These are phyloP conservation scores for Hippocampus guttulatus DNA, from an alignment of 2,113 vertebrate species.

Conservation along the genomic window DNA sequence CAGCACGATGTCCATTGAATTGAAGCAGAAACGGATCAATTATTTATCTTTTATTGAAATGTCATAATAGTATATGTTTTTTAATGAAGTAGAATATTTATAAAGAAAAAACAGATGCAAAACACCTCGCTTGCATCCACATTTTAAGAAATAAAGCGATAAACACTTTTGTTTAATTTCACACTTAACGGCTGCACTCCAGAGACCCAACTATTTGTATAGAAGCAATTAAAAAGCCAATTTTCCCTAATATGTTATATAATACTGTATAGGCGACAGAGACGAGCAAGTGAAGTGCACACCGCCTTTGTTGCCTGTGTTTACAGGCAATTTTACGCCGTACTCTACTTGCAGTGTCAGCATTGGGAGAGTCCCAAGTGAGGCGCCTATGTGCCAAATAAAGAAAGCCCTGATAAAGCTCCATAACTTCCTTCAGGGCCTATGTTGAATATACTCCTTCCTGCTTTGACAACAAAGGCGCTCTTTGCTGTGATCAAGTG, in stretches of 20 bases:
- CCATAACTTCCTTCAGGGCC: conserved; percentile 18
- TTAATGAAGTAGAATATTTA: no score
- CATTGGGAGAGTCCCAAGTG: conserved; percentile 14
- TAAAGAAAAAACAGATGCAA: no score
- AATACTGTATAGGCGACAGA: neutral
- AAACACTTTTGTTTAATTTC: neutral
- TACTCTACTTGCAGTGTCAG: conserved; percentile 11
- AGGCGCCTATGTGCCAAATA: conserved; percentile 13
- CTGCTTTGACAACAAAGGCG: conserved; percentile 17
- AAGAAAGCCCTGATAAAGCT: conserved; percentile 31
- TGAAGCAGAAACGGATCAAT: no score
- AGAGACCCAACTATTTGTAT: neutral
- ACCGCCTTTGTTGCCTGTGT: conserved; percentile 9
- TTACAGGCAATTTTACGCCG: neutral
- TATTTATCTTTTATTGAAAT: no score
- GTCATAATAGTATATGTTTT: no score
- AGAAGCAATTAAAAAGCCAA: neutral
- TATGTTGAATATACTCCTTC: conserved; percentile 21
- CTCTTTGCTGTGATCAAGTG: conserved; percentile 35
- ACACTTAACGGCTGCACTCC: neutral
- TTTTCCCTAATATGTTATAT: neutral
- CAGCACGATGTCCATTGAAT: no score
- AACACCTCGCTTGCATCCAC: no score
- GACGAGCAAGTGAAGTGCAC: neutral
- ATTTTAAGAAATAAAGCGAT: neutral